Percentiles rank a stretch among this genome's conserved stretches.
These are phyloP conservation scores for Epinephelus malabaricus DNA, from an alignment of 2,797 vertebrate genomes.

Conservation along the genomic window DNA sequence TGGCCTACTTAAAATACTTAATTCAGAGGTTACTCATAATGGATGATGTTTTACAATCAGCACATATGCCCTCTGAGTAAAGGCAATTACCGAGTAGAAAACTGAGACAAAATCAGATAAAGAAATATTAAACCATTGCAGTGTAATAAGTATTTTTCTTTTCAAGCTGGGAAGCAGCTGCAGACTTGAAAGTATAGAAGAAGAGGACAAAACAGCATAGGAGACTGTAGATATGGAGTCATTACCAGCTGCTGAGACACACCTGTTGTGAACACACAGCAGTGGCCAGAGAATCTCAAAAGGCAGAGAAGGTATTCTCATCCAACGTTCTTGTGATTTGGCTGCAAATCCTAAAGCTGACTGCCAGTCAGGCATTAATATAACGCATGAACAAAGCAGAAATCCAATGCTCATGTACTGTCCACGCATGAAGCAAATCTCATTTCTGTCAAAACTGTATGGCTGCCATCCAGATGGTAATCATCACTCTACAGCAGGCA, in stretches of 20 bases:
- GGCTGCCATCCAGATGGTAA: slow-evolving; percentile 63
- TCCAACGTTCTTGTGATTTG: slow-evolving; percentile 65
- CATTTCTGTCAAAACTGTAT: slow-evolving; percentile 49
- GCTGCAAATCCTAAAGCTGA: slow-evolving; percentile 43
- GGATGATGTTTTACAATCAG: slow-evolving; percentile 57
- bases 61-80: slow-evolving; percentile 47
- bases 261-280: slow-evolving; percentile 56
- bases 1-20: slow-evolving; percentile 54
- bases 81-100: slow-evolving; percentile 51
- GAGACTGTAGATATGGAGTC: slow-evolving; percentile 43
- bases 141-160: slow-evolving; percentile 17
- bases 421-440: slow-evolving; percentile 56
- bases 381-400: slow-evolving; percentile 39
- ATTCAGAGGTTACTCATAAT: slow-evolving; percentile 55
- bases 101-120: slow-evolving; percentile 32
- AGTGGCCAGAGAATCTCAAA: slow-evolving; percentile 45
- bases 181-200: slow-evolving; percentile 12
- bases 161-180: background rate
- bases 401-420: slow-evolving; percentile 37
- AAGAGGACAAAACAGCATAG: slow-evolving; percentile 12
- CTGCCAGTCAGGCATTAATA: slow-evolving; percentile 55
- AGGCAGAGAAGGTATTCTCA: slow-evolving; percentile 43
- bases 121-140: slow-evolving; percentile 33
- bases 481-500: slow-evolving; percentile 44
- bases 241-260: slow-evolving; percentile 52